Conservation (phyloP, 2,113 vertebrate genomes). For the Geothlypis trichas region DNA sequence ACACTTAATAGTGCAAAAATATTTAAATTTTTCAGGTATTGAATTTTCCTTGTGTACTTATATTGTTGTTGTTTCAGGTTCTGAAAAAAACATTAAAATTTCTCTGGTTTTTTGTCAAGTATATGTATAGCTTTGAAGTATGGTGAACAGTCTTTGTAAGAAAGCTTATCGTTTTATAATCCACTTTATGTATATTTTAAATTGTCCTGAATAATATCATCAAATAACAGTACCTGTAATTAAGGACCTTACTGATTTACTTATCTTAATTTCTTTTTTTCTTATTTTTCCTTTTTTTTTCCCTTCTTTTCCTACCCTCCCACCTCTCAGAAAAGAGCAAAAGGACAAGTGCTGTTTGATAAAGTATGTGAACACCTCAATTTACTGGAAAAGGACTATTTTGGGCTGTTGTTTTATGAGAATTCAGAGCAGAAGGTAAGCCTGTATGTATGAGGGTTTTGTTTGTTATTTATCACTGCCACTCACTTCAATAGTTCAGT, state of each 20-base stretch:
- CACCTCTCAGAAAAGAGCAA: conserved; percentile 78
- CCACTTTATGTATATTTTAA: not conserved
- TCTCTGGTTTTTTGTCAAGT: not conserved
- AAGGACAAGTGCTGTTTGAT: conserved; percentile 81
- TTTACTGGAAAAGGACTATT: conserved; percentile 88
- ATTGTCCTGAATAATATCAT: not conserved
- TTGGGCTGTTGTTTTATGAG: conserved; percentile 81
- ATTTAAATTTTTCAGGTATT: not conserved
- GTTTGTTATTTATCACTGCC: not conserved
- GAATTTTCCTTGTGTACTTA: not conserved
- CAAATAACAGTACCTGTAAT: rapidly evolving
- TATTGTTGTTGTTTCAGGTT: not conserved
- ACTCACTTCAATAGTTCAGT: not conserved
- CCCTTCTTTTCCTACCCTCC: not conserved
- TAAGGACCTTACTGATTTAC: not conserved
- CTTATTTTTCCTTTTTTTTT: not conserved
- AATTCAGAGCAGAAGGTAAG: conserved; percentile 82
- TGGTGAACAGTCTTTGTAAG: not conserved
- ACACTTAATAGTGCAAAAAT: not conserved
- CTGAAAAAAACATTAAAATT: not conserved
- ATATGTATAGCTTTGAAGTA: not conserved
- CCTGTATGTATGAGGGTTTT: not conserved
- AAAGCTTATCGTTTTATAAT: not conserved
- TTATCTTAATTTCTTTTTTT: not conserved
- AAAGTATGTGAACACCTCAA: conserved; percentile 87